Conservation (phyloP, 2,113 vertebrate species). For the Zapornia atra region DNA sequence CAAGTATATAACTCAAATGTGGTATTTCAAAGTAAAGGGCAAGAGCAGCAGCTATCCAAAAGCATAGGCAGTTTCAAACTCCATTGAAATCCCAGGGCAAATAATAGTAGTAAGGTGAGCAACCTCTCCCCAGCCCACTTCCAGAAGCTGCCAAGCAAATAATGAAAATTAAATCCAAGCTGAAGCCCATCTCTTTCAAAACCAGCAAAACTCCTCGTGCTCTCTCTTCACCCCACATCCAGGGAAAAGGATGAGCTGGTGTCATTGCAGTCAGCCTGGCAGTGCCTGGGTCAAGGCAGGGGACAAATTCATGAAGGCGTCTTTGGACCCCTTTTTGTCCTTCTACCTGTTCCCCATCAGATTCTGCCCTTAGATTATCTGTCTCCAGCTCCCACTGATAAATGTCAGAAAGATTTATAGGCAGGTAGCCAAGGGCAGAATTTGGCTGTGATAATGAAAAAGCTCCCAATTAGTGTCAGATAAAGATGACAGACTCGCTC, state of each 20-base stretch:
- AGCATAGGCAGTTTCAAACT: neutral
- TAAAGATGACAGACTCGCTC: conserved; percentile 30
- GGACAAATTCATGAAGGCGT: neutral
- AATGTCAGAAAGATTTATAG: conserved; percentile 26
- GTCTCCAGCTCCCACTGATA: neutral
- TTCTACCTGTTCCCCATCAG: neutral
- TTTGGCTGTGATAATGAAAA: conserved; percentile 48
- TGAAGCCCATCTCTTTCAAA: neutral
- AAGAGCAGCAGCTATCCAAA: neutral
- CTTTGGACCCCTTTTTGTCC: fast-evolving
- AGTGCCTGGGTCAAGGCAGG: neutral
- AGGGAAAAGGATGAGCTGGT: neutral
- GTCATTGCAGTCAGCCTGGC: neutral
- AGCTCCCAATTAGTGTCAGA: conserved; percentile 46
- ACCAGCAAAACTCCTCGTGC: neutral
- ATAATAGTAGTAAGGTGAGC: neutral
- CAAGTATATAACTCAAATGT: neutral
- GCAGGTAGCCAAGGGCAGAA: conserved; percentile 24
- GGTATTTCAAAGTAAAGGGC: neutral
- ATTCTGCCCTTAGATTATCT: neutral
- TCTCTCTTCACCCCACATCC: neutral
- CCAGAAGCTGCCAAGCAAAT: neutral
- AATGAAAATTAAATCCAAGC: neutral
- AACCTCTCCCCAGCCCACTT: neutral
- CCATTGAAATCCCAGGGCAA: neutral